Conservation (phyloP, 2,888 invertebrate genomes). For the Dynastes grantii region DNA sequence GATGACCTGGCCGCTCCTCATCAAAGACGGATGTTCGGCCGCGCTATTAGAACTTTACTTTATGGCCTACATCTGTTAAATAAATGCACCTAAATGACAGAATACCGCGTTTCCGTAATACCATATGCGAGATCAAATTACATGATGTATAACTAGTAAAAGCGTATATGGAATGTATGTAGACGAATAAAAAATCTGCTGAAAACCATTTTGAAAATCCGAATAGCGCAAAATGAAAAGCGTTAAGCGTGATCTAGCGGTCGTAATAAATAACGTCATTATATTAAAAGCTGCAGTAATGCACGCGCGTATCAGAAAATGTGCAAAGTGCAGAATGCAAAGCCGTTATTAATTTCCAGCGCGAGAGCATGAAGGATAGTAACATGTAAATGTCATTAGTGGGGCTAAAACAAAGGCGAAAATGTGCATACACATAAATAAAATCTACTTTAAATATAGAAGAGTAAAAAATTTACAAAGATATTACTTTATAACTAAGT, state of each 20-base stretch:
- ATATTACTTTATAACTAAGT: too few relatives aligned
- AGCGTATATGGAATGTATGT: too few relatives aligned
- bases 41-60: too few relatives aligned
- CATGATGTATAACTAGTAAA: too few relatives aligned
- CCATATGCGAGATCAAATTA: too few relatives aligned
- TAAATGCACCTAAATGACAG: too few relatives aligned
- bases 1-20: too few relatives aligned
- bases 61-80: too few relatives aligned
- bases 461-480: neutral
- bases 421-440: neutral
- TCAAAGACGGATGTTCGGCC: too few relatives aligned
- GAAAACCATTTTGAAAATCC: neutral
- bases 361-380: constrained; percentile 1
- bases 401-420: neutral
- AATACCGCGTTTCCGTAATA: too few relatives aligned
- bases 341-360: constrained; percentile 22
- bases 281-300: neutral
- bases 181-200: neutral
- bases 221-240: neutral
- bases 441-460: neutral
- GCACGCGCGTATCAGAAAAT: neutral
- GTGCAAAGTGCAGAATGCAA: constrained; percentile 21
- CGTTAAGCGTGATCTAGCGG: neutral
- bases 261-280: constrained; percentile 18
- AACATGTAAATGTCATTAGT: neutral